Percentiles rank a stretch among this genome's conserved stretches.
Conservation (phyloP, 2,888 invertebrate species). For the Synanthedon tipuliformis region DNA sequence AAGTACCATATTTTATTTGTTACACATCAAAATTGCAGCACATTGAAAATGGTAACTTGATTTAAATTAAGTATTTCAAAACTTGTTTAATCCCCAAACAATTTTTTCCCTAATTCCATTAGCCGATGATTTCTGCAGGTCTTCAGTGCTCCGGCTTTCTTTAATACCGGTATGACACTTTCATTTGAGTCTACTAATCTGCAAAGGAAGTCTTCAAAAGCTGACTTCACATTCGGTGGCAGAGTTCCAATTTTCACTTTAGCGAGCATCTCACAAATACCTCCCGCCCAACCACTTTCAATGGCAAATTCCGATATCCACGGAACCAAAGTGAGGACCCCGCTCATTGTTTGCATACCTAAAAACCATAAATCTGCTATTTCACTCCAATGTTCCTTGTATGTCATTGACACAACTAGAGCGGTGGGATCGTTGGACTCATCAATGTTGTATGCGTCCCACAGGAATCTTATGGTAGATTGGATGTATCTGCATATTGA, state of each 20-base stretch:
- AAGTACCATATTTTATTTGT: too few species aligned
- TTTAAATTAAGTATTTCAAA: not conserved
- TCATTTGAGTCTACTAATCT: slow-evolving; percentile 85
- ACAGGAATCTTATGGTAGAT: slow-evolving; percentile 88
- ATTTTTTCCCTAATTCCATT: slow-evolving; percentile 89
- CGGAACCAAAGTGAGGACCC: slow-evolving; percentile 82
- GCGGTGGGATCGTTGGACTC: slow-evolving; percentile 87
- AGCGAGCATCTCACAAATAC: slow-evolving; percentile 83
- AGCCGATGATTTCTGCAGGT: slow-evolving; percentile 88
- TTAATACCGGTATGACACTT: slow-evolving; percentile 79
- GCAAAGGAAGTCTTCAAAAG: slow-evolving; percentile 90
- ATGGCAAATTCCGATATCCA: slow-evolving; percentile 93
- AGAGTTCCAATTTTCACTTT: slow-evolving; percentile 87
- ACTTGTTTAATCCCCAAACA: slow-evolving; percentile 82
- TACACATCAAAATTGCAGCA: too few species aligned
- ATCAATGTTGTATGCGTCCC: slow-evolving; percentile 93
- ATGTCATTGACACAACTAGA: slow-evolving; percentile 85
- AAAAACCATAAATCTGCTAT: slow-evolving; percentile 93
- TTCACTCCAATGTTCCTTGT: slow-evolving; percentile 91
- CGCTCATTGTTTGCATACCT: slow-evolving; percentile 93
- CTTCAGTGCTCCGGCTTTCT: slow-evolving; percentile 84
- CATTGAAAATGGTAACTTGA: too few species aligned
- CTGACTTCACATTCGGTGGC: slow-evolving; percentile 86
- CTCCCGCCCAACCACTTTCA: slow-evolving; percentile 94
- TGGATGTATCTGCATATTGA: slow-evolving; percentile 90